A percentile compares a stretch with the other conserved stretches of the same genome.
phyloP scores from a whole-genome alignment of 2,113 vertebrate genomes.

The Pongo abelii region DNA sequence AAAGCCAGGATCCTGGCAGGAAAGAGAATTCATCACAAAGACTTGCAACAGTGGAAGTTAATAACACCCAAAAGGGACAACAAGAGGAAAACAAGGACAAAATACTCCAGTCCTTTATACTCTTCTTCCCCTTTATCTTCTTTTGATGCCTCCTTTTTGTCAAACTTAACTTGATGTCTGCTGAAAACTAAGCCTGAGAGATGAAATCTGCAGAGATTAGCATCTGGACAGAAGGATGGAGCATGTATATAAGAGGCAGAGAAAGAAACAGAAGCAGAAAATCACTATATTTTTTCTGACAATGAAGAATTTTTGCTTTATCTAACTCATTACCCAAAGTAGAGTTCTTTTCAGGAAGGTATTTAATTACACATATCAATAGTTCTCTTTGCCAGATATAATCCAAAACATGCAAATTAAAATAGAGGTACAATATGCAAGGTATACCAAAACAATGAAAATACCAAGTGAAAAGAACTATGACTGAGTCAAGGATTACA shows the following conservation, averaged over 20 bases:
- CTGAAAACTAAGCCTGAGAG: not conserved
- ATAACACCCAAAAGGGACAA: no score
- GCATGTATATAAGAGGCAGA: not conserved
- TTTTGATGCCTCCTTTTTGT: not conserved
- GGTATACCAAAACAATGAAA: not conserved
- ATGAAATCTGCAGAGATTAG: not conserved
- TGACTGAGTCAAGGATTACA: not conserved
- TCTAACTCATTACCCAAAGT: not conserved
- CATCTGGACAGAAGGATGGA: not conserved
- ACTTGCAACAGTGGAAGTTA: no score
- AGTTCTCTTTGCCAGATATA: not conserved
- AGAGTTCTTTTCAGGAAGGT: not conserved
- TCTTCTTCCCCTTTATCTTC: not conserved
- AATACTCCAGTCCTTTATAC: no score
- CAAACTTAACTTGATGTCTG: not conserved
- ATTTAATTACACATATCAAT: not conserved
- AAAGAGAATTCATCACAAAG: no score
- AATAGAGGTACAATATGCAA: not conserved
- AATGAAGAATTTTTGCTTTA: not conserved
- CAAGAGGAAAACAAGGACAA: no score
- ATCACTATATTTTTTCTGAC: not conserved
- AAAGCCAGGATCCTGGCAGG: no score
- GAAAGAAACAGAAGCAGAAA: not conserved
- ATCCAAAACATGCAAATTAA: not conserved
- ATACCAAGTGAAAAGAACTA: not conserved